phyloP scores from a whole-genome alignment of 1,140 invertebrate genomes.

The Heliconius hewitsoni region DNA sequence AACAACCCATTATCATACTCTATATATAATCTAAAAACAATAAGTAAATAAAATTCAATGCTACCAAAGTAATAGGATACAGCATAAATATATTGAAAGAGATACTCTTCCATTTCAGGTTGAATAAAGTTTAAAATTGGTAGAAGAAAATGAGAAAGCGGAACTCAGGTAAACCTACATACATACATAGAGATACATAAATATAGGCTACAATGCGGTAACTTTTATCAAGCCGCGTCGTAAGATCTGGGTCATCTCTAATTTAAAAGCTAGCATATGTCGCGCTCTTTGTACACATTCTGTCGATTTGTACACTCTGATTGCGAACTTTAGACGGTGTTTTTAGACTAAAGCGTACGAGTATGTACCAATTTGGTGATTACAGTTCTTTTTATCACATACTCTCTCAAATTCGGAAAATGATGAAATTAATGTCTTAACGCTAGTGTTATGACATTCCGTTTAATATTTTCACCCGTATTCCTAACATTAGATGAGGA shows the following conservation, averaged over 20 bases:
- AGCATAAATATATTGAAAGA: neutral
- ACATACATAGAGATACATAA: neutral
- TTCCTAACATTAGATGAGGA: neutral
- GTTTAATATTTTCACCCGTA: too few relatives aligned
- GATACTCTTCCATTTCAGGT: neutral
- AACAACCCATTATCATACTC: too few relatives aligned
- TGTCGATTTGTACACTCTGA: constrained; percentile 6
- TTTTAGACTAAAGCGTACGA: neutral
- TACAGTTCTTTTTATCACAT: neutral
- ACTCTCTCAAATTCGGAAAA: too few relatives aligned
- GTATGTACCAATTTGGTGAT: neutral
- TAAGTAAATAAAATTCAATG: neutral
- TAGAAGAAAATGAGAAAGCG: neutral
- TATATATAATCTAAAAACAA: too few relatives aligned
- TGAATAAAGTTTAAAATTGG: neutral
- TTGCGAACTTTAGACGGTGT: neutral
- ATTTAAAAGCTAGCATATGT: constrained; percentile 4
- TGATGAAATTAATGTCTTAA: neutral
- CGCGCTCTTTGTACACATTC: neutral
- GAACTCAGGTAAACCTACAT: neutral
- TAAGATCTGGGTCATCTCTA: constrained; percentile 13
- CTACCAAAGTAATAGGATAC: neutral
- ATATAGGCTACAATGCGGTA: constrained; percentile 2
- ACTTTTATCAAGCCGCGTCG: constrained; percentile 11
- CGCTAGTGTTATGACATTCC: too few relatives aligned